Evolutionary conservation across 2,888 invertebrate genomes (phyloP), one percentile per base, ranked within the genome.

Genomic region (Macroteleia sp.): DNA sequence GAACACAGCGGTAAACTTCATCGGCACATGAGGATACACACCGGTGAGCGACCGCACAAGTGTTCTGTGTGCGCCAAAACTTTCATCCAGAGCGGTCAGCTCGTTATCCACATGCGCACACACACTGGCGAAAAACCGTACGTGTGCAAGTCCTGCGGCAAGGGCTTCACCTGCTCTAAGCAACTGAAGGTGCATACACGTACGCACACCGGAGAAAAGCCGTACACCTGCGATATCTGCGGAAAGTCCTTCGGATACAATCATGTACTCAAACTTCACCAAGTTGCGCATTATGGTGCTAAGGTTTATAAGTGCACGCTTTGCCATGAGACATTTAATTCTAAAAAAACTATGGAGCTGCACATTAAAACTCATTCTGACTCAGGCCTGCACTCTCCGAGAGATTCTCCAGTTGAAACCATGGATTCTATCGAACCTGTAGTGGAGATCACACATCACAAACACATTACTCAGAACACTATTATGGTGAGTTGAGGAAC

Each of bases 271-370:
- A 97, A 97, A 91, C 92, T 97, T 61, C 97, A 97, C 90, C 95
- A 96, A 80, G 97, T 97, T 30, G 96, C 97, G 83, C 97, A 97
- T 91, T 97, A 96, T 85, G 97, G 97, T 0, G 96, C 97, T 89
- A 97, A 97, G 87, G 97, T 97, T 75, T 97, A 97, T 92, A 97
- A 97, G 86, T 97, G 97, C 91, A 97, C 97, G 2, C 95, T 97
- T 19, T 97, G 97, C 91, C 96, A 97, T 86, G 96, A 96, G 84
- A 97, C 97, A 0, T 97, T 97, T 88, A 96, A 95, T 85, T 97
- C 96, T 20, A 97, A 97, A 91, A 97, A 97, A 89, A 95, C 95
- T 82, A 96, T 97, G 96, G 97, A 97, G 89, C 94, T 96, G 12
- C 97, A 97, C 91, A 97, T 97, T 64, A 95, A 95, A 88, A 95